Percentiles rank a stretch among this genome's conserved stretches.
These are phyloP conservation scores for Zophobas atratus DNA, from an alignment of 1,140 invertebrate genomes.

Conservation along the genomic window DNA sequence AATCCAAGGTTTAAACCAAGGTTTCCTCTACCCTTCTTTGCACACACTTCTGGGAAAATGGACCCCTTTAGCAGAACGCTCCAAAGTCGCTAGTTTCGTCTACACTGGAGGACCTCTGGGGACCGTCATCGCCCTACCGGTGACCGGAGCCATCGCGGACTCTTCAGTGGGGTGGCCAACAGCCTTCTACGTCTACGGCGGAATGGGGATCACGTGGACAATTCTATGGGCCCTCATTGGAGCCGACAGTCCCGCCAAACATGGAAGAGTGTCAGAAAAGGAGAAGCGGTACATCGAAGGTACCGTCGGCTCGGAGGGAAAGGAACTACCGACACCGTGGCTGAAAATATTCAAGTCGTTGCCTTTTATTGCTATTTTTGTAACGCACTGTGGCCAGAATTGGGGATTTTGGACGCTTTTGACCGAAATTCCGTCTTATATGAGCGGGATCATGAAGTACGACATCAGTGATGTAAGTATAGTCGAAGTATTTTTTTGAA, in stretches of 20 bases:
- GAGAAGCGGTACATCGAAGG: slow-evolving; percentile 78
- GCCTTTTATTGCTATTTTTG: slow-evolving; percentile 86
- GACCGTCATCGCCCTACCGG: slow-evolving; percentile 79
- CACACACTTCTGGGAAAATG: slow-evolving; percentile 87
- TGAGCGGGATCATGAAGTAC: slow-evolving; percentile 85
- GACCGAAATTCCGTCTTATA: slow-evolving; percentile 91
- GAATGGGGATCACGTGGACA: slow-evolving; percentile 75
- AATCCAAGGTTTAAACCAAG: slow-evolving; percentile 83
- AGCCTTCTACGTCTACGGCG: slow-evolving; percentile 85
- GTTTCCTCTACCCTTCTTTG: slow-evolving; percentile 83
- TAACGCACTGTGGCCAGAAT: slow-evolving; percentile 88
- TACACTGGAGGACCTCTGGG: slow-evolving; percentile 77
- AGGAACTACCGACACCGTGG: slow-evolving; percentile 77
- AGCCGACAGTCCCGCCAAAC: slow-evolving; percentile 76
- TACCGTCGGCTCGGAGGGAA: background rate
- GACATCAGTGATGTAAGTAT: slow-evolving; percentile 74
- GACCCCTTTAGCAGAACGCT: slow-evolving; percentile 74
- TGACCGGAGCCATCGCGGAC: slow-evolving; percentile 77
- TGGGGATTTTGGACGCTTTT: slow-evolving; percentile 95
- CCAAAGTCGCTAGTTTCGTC: slow-evolving; percentile 54
- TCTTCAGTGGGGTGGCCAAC: slow-evolving; percentile 82
- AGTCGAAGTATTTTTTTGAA: background rate
- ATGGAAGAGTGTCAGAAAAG: slow-evolving; percentile 72
- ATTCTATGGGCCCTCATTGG: slow-evolving; percentile 76
- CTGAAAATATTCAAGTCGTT: slow-evolving; percentile 79